phyloP scores from a whole-genome alignment of 2,888 invertebrate genomes.

The Aplocera efformata region DNA sequence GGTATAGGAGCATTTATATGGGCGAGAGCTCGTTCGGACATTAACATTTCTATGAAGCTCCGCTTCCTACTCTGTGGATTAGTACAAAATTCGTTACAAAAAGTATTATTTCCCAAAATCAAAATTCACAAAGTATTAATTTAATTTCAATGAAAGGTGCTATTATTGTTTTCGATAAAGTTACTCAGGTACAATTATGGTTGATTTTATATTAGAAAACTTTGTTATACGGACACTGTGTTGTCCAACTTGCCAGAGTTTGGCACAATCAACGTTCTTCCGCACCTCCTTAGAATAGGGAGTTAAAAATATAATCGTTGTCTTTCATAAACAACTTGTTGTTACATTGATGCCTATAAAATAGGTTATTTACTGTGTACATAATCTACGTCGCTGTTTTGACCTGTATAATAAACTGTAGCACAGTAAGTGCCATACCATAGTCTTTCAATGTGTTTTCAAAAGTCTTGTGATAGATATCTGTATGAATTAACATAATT shows the following conservation, averaged over 20 bases:
- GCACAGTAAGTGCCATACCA: slow-evolving; percentile 10
- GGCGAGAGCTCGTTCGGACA: slow-evolving; percentile 47
- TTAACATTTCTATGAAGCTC: slow-evolving; percentile 42
- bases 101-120: slow-evolving; percentile 77
- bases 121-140: slow-evolving; percentile 75
- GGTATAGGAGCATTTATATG: slow-evolving; percentile 76
- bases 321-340: slow-evolving; percentile 35
- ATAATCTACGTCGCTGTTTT: slow-evolving; percentile 5
- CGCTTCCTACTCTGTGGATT: slow-evolving; percentile 55
- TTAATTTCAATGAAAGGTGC: slow-evolving; percentile 60
- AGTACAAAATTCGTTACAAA: slow-evolving; percentile 74
- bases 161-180: slow-evolving; percentile 44
- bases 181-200: slow-evolving; percentile 47
- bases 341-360: slow-evolving; percentile 33
- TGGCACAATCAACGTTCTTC: slow-evolving; percentile 68
- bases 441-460: slow-evolving; percentile 13
- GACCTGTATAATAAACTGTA: slow-evolving; percentile 8
- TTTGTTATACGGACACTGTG: slow-evolving; percentile 11
- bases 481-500: slow-evolving; percentile 13
- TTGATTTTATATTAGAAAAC: slow-evolving; percentile 29
- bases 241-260: slow-evolving; percentile 31
- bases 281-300: slow-evolving; percentile 56
- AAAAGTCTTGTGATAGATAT: slow-evolving; percentile 14
- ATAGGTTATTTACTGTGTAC: slow-evolving; percentile 17
- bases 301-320: slow-evolving; percentile 41